These are phyloP conservation scores for Eudyptes chrysolophus DNA, from an alignment of 2,113 vertebrate genomes.

Conservation along the genomic window DNA sequence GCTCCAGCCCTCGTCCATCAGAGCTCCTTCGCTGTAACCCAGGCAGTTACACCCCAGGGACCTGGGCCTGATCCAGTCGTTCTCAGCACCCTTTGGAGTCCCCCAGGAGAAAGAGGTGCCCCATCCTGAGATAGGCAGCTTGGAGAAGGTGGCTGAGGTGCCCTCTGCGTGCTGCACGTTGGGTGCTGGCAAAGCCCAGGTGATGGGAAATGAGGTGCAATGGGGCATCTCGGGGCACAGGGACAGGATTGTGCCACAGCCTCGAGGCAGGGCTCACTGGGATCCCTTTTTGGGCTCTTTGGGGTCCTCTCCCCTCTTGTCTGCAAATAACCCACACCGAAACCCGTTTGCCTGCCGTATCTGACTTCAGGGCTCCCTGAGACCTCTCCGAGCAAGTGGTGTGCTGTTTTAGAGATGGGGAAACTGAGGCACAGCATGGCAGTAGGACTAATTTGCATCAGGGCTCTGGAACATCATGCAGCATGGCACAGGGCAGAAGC, in stretches of 20 bases:
- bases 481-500: background rate
- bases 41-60: no score
- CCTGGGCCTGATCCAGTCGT: background rate
- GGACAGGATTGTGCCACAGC: background rate
- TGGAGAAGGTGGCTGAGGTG: background rate
- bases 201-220: background rate
- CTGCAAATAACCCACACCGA: fast-evolving
- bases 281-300: background rate
- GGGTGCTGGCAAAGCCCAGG: background rate
- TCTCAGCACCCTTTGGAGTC: background rate
- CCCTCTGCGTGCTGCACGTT: background rate
- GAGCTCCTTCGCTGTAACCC: background rate
- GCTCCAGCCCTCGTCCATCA: fast-evolving
- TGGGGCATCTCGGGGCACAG: background rate
- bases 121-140: background rate
- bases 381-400: fast-evolving
- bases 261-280: background rate
- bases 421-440: background rate
- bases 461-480: background rate
- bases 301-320: background rate
- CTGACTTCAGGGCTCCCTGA: background rate
- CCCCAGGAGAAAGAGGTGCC: background rate
- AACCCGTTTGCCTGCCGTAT: fast-evolving
- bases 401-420: background rate
- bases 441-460: fast-evolving